Base-by-base conservation (phyloP, 2,113 vertebrate genomes). In the Glaucomys volans region DNA sequence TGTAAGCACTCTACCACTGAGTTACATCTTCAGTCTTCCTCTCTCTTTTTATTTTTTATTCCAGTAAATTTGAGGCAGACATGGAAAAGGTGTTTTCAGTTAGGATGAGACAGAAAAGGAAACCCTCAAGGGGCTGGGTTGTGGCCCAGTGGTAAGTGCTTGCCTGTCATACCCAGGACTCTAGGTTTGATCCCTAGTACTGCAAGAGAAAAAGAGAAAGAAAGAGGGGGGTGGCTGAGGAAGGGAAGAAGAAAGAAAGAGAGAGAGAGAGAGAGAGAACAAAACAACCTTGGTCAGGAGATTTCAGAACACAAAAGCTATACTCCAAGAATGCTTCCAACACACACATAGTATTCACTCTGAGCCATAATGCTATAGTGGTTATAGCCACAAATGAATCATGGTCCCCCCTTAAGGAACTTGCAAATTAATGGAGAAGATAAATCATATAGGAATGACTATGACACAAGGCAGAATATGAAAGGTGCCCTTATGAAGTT, bases 41-140 rank as follows among this genome's bases (percentile, higher is more conserved):
- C 22, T 5, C 52, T 83, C 22, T 8, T 47, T 18, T 91, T 37
- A 44, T 84, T 83, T 81, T 82, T 96, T 85, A 66, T 90, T 95
- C 9, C 32, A 62, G 1, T 75, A 90, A 96, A 84, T 10, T 94
- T 87, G 8, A 14, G 24, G 4, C 59, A 75, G 75, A 54, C 74
- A 28, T 40, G 69, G 50, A 62, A 90, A 90, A 81, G 5, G 35
- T 64, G 2, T 71, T 95, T 91, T n/a, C 14, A 85, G 9, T 67
- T 88, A 81, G 35, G 59, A n/a, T 88, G 66, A 81, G 42, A n/a
- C 64, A 90, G 75, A 95, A 85, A 81, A 44, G 42, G 17, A 59
- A 5, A 37, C 2, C 2, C 42, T 62, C 24, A 66, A 6, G 32
- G 57, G 12, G 35, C 16, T 50, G 17, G 17, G n/a, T 18, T n/a